Base-by-base conservation (phyloP, 2,888 invertebrate species). In the Endomychus coccineus region DNA sequence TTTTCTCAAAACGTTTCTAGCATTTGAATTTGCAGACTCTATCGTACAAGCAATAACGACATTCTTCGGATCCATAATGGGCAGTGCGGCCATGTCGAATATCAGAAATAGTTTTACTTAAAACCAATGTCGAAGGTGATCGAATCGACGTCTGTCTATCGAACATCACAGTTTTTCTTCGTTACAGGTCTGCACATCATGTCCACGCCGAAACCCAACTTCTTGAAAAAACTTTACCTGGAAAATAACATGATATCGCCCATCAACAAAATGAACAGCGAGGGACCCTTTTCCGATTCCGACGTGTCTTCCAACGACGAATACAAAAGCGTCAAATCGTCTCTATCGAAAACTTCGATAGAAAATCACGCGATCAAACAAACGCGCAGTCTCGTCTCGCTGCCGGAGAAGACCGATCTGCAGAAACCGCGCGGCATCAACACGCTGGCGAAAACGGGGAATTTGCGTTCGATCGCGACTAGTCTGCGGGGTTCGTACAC, bases 171-270 rank as follows among this genome's bases (percentile, higher is more conserved):
- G 14, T 27, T 10, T 37, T 32, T n/a, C 15, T 14, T 9, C 22
- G 36, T 46, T 48, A 14, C 42, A 61, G 60, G 55, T 48, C 46
- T 62, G 19, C 54, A 60, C 46, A 55, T 59, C 3, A 61, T 63
- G 58, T 67, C 67, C 9, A 67, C 67, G 9, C 65, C 67, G 23
- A 61, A 59, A 49, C 51, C 53, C 2, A 42, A 42, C 27, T 13
- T 34, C 40, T 12, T 42, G 11, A 9, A 33, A 29, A 14, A 48
- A 44, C 48, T 44, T 31, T 40, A 52, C 13, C 54, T 52, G 46
- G 50, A 52, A 27, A 47, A 54, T 30, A 49, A 53, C 19, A 44
- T 50, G 16, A 51, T 64, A 30, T 64, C 64, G 2, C 64, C 65
- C 3, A 64, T 64, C 12, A 43, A 45, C 12, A n/a, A n/a, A n/a